Percentiles rank a stretch among this genome's conserved stretches.
phyloP scores from a whole-genome alignment of 92 coral and sea anemone genomes.

The Palythoa grandiflora region DNA sequence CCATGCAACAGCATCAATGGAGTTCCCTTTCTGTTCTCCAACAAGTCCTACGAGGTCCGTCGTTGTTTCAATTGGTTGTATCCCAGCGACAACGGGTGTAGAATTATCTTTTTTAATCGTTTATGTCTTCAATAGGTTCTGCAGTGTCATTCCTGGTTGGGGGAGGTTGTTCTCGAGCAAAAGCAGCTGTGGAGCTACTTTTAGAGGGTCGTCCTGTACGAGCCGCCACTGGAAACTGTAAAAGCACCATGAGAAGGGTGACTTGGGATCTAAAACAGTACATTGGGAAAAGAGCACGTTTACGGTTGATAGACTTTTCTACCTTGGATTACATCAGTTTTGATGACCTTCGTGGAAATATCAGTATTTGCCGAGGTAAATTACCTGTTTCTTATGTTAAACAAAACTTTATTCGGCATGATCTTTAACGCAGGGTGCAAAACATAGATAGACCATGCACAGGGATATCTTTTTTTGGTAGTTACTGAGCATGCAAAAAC shows the following conservation, averaged over 20 bases:
- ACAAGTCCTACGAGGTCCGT: too few relatives aligned
- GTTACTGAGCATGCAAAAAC: too few relatives aligned
- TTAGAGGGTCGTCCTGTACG: neutral
- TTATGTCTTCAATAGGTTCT: neutral
- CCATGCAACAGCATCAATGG: too few relatives aligned
- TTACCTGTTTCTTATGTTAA: neutral
- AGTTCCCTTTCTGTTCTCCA: too few relatives aligned
- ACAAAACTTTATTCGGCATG: neutral
- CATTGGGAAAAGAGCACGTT: neutral
- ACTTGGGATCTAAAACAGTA: neutral
- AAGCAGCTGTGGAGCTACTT: neutral
- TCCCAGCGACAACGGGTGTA: neutral
- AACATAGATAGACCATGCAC: too few relatives aligned
- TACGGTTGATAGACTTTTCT: conserved; percentile 17
- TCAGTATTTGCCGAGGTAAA: conserved; percentile 13
- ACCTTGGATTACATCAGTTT: neutral
- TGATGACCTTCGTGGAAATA: conserved; percentile 15
- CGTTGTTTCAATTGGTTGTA: neutral
- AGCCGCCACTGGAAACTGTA: conserved; percentile 6
- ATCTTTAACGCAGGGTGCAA: too few relatives aligned
- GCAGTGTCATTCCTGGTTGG: conserved; percentile 7
- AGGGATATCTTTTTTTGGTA: too few relatives aligned
- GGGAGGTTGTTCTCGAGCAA: neutral
- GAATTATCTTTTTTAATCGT: too few relatives aligned
- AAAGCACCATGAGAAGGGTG: neutral